Percentiles rank a stretch among this genome's conserved stretches.
phyloP scores from a whole-genome alignment of 2,797 vertebrate species.

The Cyclopterus lumpus region DNA sequence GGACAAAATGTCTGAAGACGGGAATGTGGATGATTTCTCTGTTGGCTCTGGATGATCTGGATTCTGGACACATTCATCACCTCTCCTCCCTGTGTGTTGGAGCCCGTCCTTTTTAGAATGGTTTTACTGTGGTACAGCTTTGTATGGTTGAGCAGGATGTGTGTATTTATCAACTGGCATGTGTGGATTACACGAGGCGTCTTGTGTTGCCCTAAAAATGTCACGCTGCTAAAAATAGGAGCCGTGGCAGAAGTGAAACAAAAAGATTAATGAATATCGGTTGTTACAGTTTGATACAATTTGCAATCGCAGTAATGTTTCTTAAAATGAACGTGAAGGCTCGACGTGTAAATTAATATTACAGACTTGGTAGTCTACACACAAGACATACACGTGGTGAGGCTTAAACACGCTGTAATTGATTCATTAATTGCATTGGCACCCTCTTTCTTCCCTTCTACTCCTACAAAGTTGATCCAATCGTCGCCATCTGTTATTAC shows the following conservation, averaged over 20 bases:
- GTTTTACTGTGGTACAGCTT: background rate
- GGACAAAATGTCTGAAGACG: slow-evolving; percentile 47
- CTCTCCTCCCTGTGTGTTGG: background rate
- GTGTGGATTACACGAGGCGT: background rate
- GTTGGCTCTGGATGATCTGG: slow-evolving; percentile 45
- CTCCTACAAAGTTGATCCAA: background rate
- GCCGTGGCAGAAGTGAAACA: slow-evolving; percentile 20
- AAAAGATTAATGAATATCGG: background rate
- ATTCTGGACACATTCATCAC: slow-evolving; percentile 54
- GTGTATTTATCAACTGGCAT: slow-evolving; percentile 20
- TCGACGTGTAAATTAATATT: background rate
- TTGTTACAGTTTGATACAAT: background rate
- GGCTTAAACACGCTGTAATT: slow-evolving; percentile 23
- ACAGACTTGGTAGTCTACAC: background rate
- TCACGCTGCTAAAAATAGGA: slow-evolving; percentile 3
- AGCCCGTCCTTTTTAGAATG: slow-evolving; percentile 1
- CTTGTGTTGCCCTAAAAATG: background rate
- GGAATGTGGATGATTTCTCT: slow-evolving; percentile 55
- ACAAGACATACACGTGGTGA: slow-evolving; percentile 13
- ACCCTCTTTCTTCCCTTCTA: slow-evolving; percentile 17
- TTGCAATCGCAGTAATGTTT: background rate
- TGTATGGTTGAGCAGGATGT: background rate
- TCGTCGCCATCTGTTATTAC: background rate
- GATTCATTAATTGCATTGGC: slow-evolving; percentile 22
- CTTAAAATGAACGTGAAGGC: background rate